A percentile compares a stretch with the other conserved stretches of the same genome.
Conservation (phyloP, 2,113 vertebrate species). For the Nipponia nippon region DNA sequence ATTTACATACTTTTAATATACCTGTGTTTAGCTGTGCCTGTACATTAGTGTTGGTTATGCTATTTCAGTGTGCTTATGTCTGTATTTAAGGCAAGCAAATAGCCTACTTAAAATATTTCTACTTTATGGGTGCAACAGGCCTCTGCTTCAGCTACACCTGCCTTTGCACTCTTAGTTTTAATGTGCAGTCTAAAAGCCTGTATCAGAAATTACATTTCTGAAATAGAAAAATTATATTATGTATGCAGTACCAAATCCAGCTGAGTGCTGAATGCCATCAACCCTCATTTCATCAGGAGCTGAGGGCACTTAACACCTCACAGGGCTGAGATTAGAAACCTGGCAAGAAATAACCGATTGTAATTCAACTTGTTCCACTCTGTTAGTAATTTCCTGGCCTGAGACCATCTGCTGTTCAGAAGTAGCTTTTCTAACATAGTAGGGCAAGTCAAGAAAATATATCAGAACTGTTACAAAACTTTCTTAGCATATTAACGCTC, state of each 20-base stretch:
- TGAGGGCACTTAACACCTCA: background rate
- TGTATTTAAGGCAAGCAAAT: background rate
- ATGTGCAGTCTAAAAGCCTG: background rate
- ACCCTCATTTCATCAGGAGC: conserved; percentile 4
- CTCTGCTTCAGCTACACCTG: background rate
- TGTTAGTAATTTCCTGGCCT: conserved; percentile 8
- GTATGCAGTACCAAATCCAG: background rate
- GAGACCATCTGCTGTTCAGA: conserved; percentile 10
- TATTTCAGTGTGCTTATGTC: background rate
- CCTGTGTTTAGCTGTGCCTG: background rate
- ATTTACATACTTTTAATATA: background rate
- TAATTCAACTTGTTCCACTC: conserved; percentile 1
- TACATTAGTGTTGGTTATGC: rapidly evolving
- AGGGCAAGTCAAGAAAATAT: background rate
- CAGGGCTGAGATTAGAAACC: conserved; percentile 7
- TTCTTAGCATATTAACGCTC: background rate
- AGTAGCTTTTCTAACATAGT: background rate
- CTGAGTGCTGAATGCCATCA: background rate
- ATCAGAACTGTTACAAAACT: background rate
- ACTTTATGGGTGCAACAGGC: background rate
- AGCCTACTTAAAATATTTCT: background rate
- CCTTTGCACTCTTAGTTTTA: background rate
- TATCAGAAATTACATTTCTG: background rate
- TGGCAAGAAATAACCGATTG: background rate
- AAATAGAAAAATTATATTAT: background rate